These are phyloP conservation scores for Syndactyla subalaris DNA, from an alignment of 2,797 vertebrate species.

Conservation along the genomic window DNA sequence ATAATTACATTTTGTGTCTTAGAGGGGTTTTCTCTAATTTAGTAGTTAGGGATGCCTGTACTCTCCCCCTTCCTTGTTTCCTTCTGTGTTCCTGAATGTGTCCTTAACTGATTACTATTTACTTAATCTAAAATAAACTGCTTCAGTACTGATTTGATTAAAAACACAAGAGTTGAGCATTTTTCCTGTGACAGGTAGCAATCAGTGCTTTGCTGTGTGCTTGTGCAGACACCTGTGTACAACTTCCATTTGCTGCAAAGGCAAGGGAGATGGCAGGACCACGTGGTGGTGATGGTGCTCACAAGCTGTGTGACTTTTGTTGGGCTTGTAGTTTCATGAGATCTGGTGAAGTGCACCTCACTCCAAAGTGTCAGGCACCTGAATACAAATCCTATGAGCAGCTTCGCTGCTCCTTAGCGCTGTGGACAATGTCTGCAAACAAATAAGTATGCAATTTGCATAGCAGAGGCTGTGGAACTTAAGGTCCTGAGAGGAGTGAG, in stretches of 20 bases:
- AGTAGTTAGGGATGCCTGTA: neutral
- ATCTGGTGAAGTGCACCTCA: neutral
- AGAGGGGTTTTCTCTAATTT: neutral
- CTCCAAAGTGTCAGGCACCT: neutral
- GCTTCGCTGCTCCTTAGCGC: neutral
- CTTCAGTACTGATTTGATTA: neutral
- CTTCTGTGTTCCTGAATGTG: neutral
- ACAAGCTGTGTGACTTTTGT: neutral
- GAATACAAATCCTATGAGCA: neutral
- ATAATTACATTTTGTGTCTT: neutral
- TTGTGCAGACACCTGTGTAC: neutral
- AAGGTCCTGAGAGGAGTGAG: neutral
- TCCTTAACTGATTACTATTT: neutral
- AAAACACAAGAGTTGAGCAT: neutral
- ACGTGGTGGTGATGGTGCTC: rapidly evolving
- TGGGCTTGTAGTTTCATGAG: neutral
- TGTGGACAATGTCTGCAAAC: neutral
- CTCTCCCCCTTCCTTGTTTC: neutral
- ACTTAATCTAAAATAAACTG: neutral
- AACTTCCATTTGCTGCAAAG: neutral
- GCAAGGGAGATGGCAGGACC: neutral
- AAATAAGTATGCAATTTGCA: neutral
- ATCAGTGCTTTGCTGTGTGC: neutral
- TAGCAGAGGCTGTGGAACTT: neutral
- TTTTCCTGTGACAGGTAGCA: neutral